Percentiles rank a stretch among this genome's conserved stretches.
Evolutionary conservation across 2,113 vertebrate species (phyloP).

Genomic region (Cygnus atratus): DNA sequence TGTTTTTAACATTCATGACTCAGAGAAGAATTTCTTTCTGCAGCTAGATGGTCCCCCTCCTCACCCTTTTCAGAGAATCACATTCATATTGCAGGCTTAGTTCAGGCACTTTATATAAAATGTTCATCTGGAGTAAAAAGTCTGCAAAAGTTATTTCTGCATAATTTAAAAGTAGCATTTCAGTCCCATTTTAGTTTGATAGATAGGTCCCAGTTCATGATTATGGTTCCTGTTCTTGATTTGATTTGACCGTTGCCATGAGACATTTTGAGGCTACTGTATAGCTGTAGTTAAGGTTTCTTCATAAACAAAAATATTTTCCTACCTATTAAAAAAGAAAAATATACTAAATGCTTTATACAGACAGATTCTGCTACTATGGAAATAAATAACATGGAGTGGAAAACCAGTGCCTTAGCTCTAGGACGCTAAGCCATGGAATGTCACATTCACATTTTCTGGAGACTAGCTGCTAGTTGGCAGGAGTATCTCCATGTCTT

Average conservation of each 20-base stretch:
- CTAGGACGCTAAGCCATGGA: conserved; percentile 49
- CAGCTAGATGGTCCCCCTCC: conserved; percentile 34
- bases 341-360: conserved; percentile 70
- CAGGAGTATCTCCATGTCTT: conserved; percentile 90
- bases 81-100: conserved; percentile 74
- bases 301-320: conserved; percentile 67
- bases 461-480: conserved; percentile 84
- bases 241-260: conserved; percentile 27
- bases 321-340: conserved; percentile 69
- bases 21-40: conserved; percentile 58
- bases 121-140: conserved; percentile 77
- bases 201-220: conserved; percentile 20
- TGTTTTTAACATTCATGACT: conserved; percentile 72
- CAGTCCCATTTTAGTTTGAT: conserved; percentile 48
- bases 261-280: conserved; percentile 63
- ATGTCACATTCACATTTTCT: conserved; percentile 43
- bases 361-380: conserved; percentile 72
- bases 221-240: conserved; percentile 23
- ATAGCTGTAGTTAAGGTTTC: conserved; percentile 70
- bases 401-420: conserved; percentile 67
- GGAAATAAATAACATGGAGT: conserved; percentile 83
- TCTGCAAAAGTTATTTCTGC: conserved; percentile 69
- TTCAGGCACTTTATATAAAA: conserved; percentile 81
- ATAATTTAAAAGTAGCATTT: conserved; percentile 68
- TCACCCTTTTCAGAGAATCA: conserved; percentile 51